These are phyloP conservation scores for Lasioglossum malachurum DNA, from an alignment of 2,888 invertebrate genomes.

Conservation along the genomic window DNA sequence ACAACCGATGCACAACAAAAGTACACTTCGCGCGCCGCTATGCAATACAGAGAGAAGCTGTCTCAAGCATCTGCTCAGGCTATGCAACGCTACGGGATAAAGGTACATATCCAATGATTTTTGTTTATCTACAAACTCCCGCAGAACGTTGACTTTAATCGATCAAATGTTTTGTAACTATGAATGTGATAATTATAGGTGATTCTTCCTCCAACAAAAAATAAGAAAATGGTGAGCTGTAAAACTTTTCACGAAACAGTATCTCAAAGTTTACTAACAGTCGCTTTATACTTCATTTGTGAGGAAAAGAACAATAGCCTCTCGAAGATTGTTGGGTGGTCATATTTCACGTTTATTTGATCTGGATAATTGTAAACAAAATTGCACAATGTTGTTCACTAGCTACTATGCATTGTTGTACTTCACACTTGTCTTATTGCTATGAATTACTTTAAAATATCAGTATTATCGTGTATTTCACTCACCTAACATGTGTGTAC, in stretches of 20 bases:
- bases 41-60: constrained; percentile 96
- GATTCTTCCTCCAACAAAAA: constrained; percentile 77
- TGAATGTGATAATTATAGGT: constrained; percentile 80
- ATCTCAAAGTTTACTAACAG: constrained; percentile 64
- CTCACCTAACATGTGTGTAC: constrained; percentile 26
- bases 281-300: constrained; percentile 39
- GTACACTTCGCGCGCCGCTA: constrained; percentile 98
- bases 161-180: constrained; percentile 50
- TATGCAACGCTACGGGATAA: constrained; percentile 94
- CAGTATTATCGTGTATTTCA: constrained; percentile 34
- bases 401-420: background rate
- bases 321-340: constrained; percentile 9
- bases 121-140: constrained; percentile 33
- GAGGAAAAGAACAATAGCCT: constrained; percentile 36
- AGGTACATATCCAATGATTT: constrained; percentile 87
- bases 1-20: constrained; percentile 98
- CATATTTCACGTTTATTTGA: constrained; percentile 17
- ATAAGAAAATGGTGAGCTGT: constrained; percentile 81
- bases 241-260: constrained; percentile 56
- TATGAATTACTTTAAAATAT: background rate
- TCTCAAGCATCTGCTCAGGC: constrained; percentile 93
- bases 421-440: constrained; percentile 16
- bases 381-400: constrained; percentile 16
- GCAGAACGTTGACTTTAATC: constrained; percentile 35
- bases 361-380: background rate